A percentile compares a stretch with the other conserved stretches of the same genome.
Evolutionary conservation across 2,797 vertebrate genomes (phyloP).

Genomic region (Phylloscopus collybita): DNA sequence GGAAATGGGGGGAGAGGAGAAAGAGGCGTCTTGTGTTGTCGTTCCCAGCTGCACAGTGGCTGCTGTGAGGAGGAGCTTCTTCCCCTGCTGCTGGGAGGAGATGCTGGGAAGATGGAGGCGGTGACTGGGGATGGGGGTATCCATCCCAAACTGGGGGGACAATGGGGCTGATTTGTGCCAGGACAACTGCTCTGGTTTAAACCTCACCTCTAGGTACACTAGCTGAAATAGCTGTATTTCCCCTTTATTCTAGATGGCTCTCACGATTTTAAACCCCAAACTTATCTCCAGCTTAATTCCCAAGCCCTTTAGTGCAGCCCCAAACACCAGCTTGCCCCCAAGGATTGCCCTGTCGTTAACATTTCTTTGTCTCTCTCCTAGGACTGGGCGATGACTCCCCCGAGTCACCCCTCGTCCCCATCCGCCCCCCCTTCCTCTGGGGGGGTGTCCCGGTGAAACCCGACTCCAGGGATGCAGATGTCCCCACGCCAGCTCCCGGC

Average conservation of each 20-base stretch:
- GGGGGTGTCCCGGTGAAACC: neutral
- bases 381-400: neutral
- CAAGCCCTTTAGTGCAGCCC: accelerated
- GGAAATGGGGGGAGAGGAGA: conserved; percentile 22
- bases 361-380: neutral
- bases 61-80: neutral
- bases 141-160: neutral
- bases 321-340: neutral
- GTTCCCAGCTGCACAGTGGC: conserved; percentile 1
- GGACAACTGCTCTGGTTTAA: neutral
- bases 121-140: neutral
- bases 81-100: neutral
- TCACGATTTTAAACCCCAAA: neutral
- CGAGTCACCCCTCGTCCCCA: accelerated
- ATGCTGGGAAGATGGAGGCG: neutral
- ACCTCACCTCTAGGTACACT: neutral
- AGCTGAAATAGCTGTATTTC: neutral
- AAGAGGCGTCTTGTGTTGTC: neutral
- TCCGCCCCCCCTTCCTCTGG: neutral
- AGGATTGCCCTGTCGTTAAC: neutral
- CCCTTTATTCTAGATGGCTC: neutral
- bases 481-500: neutral
- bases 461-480: neutral
- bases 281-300: neutral
- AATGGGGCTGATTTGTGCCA: accelerated